A percentile compares a stretch with the other conserved stretches of the same genome.
Evolutionary conservation across 1,140 invertebrate species (phyloP).

Genomic region (Oryctes rhinoceros): DNA sequence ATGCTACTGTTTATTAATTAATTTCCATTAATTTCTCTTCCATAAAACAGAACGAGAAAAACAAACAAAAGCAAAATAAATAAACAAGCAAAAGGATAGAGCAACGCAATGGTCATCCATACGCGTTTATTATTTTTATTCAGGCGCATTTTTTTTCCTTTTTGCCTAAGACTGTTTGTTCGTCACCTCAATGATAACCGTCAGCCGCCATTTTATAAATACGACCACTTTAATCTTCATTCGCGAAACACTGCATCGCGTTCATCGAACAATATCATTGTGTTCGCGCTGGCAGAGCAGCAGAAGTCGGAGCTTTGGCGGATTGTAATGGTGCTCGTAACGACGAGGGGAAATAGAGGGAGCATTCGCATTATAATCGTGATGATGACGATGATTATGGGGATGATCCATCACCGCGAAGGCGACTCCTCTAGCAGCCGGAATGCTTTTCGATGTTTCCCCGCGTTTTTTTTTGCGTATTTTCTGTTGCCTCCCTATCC

Average conservation of each 20-base stretch:
- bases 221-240: conserved; percentile 14
- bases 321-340: neutral
- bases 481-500: neutral
- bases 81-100: neutral
- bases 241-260: neutral
- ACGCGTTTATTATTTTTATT: neutral
- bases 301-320: neutral
- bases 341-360: neutral
- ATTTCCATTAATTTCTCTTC: too few species aligned
- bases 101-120: neutral
- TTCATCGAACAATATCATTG: conserved; percentile 8
- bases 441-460: conserved; percentile 11
- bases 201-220: neutral
- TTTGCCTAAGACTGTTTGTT: neutral
- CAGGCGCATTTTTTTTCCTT: neutral
- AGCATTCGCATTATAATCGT: neutral
- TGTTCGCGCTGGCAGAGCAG: neutral
- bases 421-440: neutral
- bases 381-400: conserved; percentile 3
- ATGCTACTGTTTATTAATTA: too few species aligned
- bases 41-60: neutral
- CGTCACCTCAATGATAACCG: neutral
- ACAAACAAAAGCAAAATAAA: neutral
- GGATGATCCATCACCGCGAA: conserved; percentile 6
- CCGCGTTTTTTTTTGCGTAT: neutral